These are phyloP conservation scores for Girardinichthys multiradiatus DNA, from an alignment of 2,113 vertebrate species.

Conservation along the genomic window DNA sequence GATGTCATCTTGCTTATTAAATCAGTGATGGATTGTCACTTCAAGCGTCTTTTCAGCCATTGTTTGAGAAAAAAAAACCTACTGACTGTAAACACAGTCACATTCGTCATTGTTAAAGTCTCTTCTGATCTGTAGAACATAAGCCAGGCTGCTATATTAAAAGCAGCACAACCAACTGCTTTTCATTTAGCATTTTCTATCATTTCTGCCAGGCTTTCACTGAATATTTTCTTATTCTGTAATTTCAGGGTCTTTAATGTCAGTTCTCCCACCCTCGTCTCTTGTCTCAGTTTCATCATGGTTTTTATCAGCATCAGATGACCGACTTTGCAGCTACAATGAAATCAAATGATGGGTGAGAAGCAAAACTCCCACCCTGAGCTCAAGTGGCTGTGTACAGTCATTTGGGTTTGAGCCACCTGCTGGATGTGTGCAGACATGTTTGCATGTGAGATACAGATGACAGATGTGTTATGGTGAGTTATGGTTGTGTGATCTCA, in stretches of 20 bases:
- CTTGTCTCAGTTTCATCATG: constrained; percentile 31
- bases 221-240: neutral
- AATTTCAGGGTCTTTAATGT: constrained; percentile 2
- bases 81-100: constrained; percentile 6
- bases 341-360: constrained; percentile 9
- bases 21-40: constrained; percentile 47
- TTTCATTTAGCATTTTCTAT: constrained; percentile 1
- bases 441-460: neutral
- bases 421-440: neutral
- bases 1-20: constrained; percentile 39
- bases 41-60: constrained; percentile 27
- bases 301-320: constrained; percentile 52
- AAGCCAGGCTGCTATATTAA: constrained; percentile 3
- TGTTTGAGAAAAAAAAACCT: constrained; percentile 14
- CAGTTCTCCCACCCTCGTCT: constrained; percentile 23
- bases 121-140: constrained; percentile 10
- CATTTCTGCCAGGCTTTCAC: neutral
- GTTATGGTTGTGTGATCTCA: neutral
- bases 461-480: neutral
- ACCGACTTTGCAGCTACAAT: constrained; percentile 32
- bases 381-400: neutral
- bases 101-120: constrained; percentile 6
- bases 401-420: neutral
- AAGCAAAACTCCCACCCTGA: neutral
- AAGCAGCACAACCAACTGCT: constrained; percentile 9